These are phyloP conservation scores for Eupithecia abbreviata DNA, from an alignment of 2,888 invertebrate species.

Conservation along the genomic window DNA sequence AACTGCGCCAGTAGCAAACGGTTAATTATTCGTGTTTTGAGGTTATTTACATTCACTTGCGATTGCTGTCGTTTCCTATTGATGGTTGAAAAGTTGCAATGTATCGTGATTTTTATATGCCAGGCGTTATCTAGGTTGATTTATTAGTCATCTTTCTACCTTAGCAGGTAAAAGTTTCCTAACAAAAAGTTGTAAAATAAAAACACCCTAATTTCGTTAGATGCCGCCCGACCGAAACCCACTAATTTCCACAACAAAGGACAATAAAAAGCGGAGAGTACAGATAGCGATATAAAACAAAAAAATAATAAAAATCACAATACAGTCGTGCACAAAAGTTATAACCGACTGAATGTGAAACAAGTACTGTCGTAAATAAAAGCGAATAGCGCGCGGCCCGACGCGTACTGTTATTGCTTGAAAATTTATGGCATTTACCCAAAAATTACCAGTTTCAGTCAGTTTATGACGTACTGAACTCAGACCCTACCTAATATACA, in stretches of 20 bases:
- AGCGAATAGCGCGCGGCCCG: slow-evolving; percentile 75
- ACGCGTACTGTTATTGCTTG: slow-evolving; percentile 74
- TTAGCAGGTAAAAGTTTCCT: slow-evolving; percentile 24
- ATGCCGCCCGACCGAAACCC: slow-evolving; percentile 48
- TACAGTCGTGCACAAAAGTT: slow-evolving; percentile 77
- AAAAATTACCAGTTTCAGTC: slow-evolving; percentile 73
- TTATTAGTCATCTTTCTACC: neutral
- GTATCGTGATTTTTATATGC: neutral
- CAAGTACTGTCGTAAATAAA: slow-evolving; percentile 82
- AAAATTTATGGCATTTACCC: slow-evolving; percentile 75
- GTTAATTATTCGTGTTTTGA: slow-evolving; percentile 41
- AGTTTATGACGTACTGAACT: slow-evolving; percentile 68
- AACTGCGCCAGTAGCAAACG: slow-evolving; percentile 35
- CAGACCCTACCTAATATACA: slow-evolving; percentile 50
- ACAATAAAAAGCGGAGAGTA: slow-evolving; percentile 67
- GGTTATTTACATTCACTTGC: slow-evolving; percentile 35
- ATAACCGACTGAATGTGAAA: slow-evolving; percentile 77
- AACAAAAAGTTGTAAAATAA: slow-evolving; percentile 36
- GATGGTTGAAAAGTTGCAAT: neutral
- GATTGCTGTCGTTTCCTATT: slow-evolving; percentile 12
- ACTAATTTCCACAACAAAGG: slow-evolving; percentile 69
- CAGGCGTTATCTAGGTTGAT: neutral
- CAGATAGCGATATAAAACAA: slow-evolving; percentile 66
- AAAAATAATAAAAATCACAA: slow-evolving; percentile 71
- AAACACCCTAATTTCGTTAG: slow-evolving; percentile 41